These are phyloP conservation scores for Willowsia nigromaculata DNA, from an alignment of 2,888 invertebrate species.

Conservation along the genomic window DNA sequence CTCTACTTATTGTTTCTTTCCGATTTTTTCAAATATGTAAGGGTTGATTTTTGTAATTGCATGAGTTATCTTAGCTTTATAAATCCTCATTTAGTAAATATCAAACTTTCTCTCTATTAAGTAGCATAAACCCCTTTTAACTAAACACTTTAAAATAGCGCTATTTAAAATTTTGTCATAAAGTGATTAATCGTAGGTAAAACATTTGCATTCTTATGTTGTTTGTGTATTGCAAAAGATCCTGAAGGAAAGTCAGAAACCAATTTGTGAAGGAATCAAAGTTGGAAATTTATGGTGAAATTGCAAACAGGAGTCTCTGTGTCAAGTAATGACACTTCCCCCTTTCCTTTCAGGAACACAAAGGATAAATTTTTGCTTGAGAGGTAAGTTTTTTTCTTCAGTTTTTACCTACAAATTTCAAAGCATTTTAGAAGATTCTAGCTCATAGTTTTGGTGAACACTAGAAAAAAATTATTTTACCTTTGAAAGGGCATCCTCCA, in stretches of 20 bases:
- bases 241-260: conserved; percentile 19
- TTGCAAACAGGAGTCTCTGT: background rate
- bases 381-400: conserved; percentile 20
- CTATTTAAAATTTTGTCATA: background rate
- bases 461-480: too few relatives aligned
- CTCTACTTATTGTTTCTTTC: background rate
- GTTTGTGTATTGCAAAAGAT: conserved; percentile 46
- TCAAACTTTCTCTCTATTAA: background rate
- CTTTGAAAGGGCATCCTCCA: background rate
- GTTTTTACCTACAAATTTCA: too few relatives aligned
- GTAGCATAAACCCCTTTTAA: background rate
- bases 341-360: background rate
- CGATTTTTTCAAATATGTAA: too few relatives aligned
- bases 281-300: background rate
- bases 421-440: too few relatives aligned
- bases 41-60: background rate
- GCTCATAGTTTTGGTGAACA: too few relatives aligned
- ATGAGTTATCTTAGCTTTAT: background rate
- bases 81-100: background rate
- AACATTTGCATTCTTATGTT: background rate
- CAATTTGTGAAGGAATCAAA: background rate
- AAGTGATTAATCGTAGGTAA: background rate
- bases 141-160: background rate
- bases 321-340: background rate
- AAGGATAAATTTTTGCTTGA: conserved; percentile 18